Evolutionary conservation across 2,888 invertebrate genomes (phyloP).

Genomic region (Leptopilina myrica): DNA sequence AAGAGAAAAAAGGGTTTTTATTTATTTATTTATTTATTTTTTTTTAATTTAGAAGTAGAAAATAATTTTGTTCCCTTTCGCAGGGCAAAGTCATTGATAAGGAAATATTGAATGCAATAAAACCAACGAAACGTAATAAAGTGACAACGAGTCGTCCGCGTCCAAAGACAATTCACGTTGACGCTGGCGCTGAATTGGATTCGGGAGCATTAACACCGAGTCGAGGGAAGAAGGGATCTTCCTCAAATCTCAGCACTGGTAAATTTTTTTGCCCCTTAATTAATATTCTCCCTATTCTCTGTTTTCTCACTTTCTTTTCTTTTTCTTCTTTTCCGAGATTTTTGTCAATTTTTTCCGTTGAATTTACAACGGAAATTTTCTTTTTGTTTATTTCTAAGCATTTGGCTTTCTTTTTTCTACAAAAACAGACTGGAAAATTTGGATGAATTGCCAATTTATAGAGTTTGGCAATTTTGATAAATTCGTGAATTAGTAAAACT

Average conservation of each 20-base stretch:
- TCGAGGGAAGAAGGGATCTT: slow-evolving; percentile 88
- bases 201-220: slow-evolving; percentile 86
- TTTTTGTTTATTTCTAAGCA: too few relatives aligned
- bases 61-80: slow-evolving; percentile 32
- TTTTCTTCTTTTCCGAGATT: neutral
- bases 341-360: too few relatives aligned
- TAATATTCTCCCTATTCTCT: too few relatives aligned
- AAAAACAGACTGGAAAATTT: too few relatives aligned
- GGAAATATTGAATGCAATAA: slow-evolving; percentile 81
- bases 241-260: slow-evolving; percentile 89
- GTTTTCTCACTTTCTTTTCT: neutral
- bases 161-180: slow-evolving; percentile 94
- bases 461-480: too few relatives aligned
- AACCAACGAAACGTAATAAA: slow-evolving; percentile 82
- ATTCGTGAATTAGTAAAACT: too few relatives aligned
- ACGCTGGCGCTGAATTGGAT: slow-evolving; percentile 87
- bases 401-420: too few relatives aligned
- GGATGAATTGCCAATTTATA: too few relatives aligned
- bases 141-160: slow-evolving; percentile 82
- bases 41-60: too few relatives aligned
- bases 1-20: too few relatives aligned
- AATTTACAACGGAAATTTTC: too few relatives aligned
- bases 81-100: slow-evolving; percentile 90
- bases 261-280: slow-evolving; percentile 60
- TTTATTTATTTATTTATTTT: neutral